Evolutionary conservation across 2,888 invertebrate genomes (phyloP).

Genomic region (Drosophila buzzatii): DNA sequence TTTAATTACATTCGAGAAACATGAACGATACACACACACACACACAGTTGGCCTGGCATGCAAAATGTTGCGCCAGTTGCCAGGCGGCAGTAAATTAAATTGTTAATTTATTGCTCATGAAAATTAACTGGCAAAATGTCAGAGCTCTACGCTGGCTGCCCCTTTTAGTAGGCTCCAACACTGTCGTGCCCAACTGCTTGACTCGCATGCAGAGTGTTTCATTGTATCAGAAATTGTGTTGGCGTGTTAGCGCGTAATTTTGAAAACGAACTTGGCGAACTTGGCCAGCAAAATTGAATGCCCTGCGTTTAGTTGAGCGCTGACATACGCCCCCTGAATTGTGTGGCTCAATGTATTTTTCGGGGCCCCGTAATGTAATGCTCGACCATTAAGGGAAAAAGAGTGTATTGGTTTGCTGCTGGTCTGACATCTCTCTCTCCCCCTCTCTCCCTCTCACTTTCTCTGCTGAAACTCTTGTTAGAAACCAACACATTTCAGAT

Average conservation of each 20-base stretch:
- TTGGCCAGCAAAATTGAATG: slow-evolving; percentile 21
- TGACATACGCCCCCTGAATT: slow-evolving; percentile 15
- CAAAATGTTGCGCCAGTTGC: slow-evolving; percentile 37
- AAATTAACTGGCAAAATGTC: slow-evolving; percentile 72
- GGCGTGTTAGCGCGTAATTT: slow-evolving; percentile 42
- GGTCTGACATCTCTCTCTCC: neutral
- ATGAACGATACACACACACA: slow-evolving; percentile 32
- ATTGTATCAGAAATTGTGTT: slow-evolving; percentile 26
- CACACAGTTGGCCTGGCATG: slow-evolving; percentile 11
- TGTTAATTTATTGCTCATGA: slow-evolving; percentile 77
- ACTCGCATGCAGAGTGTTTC: slow-evolving; percentile 12
- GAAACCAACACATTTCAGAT: no score
- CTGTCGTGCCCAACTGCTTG: neutral
- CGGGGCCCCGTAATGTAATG: slow-evolving; percentile 33
- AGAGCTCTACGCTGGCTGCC: slow-evolving; percentile 16
- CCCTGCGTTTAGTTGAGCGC: slow-evolving; percentile 24
- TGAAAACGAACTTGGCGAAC: slow-evolving; percentile 21
- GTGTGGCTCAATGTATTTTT: slow-evolving; percentile 3
- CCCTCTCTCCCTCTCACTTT: no score
- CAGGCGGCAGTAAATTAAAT: slow-evolving; percentile 74
- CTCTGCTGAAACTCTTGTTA: no score
- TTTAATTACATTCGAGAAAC: slow-evolving; percentile 60
- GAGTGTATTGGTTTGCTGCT: neutral
- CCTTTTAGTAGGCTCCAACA: neutral
- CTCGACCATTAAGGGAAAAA: neutral